Evolutionary conservation across 2,888 invertebrate species (phyloP).

Genomic region (Athrips mouffetella): DNA sequence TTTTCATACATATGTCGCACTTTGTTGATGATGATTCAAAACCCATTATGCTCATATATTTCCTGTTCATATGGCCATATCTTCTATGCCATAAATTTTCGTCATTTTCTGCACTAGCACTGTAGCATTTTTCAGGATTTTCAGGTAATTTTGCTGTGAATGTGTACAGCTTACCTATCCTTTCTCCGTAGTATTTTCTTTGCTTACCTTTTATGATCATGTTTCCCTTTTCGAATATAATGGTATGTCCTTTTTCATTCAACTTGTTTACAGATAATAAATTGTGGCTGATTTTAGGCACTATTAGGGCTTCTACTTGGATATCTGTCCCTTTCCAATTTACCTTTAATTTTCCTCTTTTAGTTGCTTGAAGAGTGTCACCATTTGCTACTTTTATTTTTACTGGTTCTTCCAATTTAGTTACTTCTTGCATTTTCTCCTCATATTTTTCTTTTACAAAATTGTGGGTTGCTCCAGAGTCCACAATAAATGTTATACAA

Average conservation of each 20-base stretch:
- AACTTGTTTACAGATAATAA: constrained; percentile 17
- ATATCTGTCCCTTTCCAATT: neutral
- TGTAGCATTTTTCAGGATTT: neutral
- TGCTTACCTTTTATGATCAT: neutral
- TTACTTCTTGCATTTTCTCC: constrained; percentile 8
- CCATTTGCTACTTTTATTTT: constrained; percentile 15
- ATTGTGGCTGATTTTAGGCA: neutral
- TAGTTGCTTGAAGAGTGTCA: neutral
- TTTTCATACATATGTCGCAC: constrained; percentile 16
- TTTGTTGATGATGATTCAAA: constrained; percentile 10
- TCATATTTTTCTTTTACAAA: constrained; percentile 10
- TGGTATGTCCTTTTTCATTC: constrained; percentile 5
- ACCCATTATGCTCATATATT: constrained; percentile 14
- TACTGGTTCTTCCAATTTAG: neutral
- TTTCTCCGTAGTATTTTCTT: neutral
- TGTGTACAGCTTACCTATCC: neutral
- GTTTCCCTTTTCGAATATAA: constrained; percentile 6
- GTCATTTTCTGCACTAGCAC: neutral
- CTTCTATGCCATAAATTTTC: constrained; percentile 20
- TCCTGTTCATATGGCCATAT: constrained; percentile 21
- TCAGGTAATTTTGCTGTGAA: neutral
- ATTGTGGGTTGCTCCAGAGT: constrained; percentile 11
- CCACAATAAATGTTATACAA: constrained; percentile 7
- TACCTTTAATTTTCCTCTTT: neutral
- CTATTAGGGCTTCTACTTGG: neutral